These are phyloP conservation scores for Heliothis virescens DNA, from an alignment of 1,140 invertebrate species.

Conservation along the genomic window DNA sequence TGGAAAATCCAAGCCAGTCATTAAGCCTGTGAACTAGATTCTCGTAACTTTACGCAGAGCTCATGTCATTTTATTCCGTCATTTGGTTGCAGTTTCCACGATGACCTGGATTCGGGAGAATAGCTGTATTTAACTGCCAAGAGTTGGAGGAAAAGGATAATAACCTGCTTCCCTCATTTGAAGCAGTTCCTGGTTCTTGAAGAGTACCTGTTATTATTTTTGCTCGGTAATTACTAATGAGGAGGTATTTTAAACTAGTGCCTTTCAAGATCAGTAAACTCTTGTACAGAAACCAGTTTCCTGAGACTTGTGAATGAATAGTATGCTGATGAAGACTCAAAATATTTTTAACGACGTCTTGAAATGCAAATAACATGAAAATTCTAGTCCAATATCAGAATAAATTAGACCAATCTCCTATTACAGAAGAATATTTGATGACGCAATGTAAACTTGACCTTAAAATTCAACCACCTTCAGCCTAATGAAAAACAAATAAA, in stretches of 20 bases:
- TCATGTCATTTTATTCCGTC: not conserved
- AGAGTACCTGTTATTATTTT: not conserved
- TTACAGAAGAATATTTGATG: not conserved
- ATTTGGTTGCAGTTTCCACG: not conserved
- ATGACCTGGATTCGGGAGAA: constrained; percentile 17
- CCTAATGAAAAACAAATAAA: not conserved
- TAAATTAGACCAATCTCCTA: not conserved
- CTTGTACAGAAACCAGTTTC: too few relatives aligned
- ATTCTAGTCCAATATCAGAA: not conserved
- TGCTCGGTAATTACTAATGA: not conserved
- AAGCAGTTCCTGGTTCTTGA: constrained; percentile 15
- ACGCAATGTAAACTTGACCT: constrained; percentile 29
- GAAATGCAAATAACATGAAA: constrained; percentile 5
- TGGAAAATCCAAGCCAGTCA: too few relatives aligned
- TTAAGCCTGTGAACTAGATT: not conserved
- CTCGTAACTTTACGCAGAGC: not conserved
- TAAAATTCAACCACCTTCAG: not conserved
- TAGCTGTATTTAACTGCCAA: constrained; percentile 5
- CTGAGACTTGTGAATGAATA: not conserved
- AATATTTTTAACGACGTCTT: too few relatives aligned
- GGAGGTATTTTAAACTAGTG: not conserved
- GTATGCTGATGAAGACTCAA: too few relatives aligned
- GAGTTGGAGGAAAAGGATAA: constrained; percentile 35
- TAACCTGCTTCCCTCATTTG: constrained; percentile 34
- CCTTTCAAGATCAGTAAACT: too few relatives aligned